These are phyloP conservation scores for Hypotaenidia okinawae DNA, from an alignment of 2,797 vertebrate genomes.

Conservation along the genomic window DNA sequence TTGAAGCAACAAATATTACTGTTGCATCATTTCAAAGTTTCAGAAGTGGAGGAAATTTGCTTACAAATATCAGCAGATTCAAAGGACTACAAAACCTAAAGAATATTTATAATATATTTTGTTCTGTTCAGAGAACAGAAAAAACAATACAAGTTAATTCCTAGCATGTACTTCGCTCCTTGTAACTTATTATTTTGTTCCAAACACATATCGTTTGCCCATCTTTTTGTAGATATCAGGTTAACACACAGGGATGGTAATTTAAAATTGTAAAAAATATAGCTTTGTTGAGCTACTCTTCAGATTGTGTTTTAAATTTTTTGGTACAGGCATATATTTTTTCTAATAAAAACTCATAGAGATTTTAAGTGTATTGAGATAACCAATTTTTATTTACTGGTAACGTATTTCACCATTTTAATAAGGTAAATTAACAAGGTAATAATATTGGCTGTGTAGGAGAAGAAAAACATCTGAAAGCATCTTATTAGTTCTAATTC, in stretches of 20 bases:
- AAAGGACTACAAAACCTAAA: not conserved
- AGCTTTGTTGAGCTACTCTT: not conserved
- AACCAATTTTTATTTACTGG: not conserved
- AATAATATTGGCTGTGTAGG: not conserved
- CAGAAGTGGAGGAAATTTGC: not conserved
- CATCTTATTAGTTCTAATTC: not conserved
- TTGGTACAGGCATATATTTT: not conserved
- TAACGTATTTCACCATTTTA: not conserved
- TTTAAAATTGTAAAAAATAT: conserved; percentile 1
- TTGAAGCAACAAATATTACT: not conserved
- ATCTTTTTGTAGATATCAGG: not conserved
- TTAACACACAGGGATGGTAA: not conserved
- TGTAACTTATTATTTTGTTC: not conserved
- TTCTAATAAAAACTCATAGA: not conserved
- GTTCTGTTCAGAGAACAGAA: not conserved
- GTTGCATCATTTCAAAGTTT: not conserved
- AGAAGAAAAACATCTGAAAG: not conserved
- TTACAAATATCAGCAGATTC: not conserved
- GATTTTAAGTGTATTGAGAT: not conserved
- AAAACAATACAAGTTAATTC: not conserved
- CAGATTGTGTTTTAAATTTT: not conserved
- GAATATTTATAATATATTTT: not conserved
- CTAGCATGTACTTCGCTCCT: not conserved
- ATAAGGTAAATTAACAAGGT: not conserved
- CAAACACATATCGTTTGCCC: not conserved